Conservation (phyloP, 2,113 vertebrate genomes). For the Cacatua alba region DNA sequence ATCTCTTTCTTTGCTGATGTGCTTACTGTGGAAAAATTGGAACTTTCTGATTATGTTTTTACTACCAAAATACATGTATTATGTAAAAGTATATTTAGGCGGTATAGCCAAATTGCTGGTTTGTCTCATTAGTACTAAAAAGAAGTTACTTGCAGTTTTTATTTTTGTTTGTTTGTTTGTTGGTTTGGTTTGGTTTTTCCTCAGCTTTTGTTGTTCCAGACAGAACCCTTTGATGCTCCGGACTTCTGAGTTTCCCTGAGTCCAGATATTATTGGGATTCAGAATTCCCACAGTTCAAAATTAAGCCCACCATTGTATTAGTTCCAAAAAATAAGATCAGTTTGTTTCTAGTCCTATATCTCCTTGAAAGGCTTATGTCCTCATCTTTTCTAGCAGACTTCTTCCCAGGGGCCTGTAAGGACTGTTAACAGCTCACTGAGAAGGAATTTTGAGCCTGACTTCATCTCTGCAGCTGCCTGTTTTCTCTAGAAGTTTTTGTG, state of each 20-base stretch:
- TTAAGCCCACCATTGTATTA: not conserved
- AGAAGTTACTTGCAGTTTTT: slow-evolving; percentile 24
- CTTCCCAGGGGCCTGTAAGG: not conserved
- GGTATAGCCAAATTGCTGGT: not conserved
- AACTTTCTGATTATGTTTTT: not conserved
- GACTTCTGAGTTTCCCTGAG: not conserved
- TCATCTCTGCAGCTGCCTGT: not conserved
- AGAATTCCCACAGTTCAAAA: not conserved
- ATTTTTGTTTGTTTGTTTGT: not conserved
- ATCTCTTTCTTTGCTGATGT: not conserved
- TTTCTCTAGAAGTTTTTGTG: not conserved
- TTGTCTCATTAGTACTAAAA: slow-evolving; percentile 32
- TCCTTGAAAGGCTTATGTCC: not conserved
- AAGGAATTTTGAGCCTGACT: not conserved
- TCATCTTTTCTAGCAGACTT: not conserved
- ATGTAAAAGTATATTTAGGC: not conserved
- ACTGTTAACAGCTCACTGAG: not conserved
- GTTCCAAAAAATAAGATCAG: not conserved
- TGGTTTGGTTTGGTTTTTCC: not conserved
- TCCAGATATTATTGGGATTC: not conserved
- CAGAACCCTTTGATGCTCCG: not conserved
- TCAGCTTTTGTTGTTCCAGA: not conserved
- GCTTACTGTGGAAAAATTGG: not conserved
- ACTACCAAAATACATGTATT: not conserved
- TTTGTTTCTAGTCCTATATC: not conserved